These are phyloP conservation scores for Drosophila biarmipes DNA, from an alignment of 1,140 invertebrate species.

Conservation along the genomic window DNA sequence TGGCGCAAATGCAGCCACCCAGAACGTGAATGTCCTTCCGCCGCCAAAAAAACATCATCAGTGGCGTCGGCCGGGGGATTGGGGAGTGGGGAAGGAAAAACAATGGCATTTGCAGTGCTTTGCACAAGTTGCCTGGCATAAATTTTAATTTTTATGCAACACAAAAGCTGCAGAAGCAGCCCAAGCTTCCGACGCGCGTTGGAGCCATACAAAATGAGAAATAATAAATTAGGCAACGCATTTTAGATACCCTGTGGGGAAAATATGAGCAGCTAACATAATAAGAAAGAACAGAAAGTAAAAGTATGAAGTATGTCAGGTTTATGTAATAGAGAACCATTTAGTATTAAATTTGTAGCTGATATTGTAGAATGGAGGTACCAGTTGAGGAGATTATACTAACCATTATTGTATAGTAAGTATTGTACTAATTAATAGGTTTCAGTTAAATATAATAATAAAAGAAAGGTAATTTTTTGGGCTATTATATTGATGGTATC, in stretches of 20 bases:
- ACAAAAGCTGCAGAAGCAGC: slow-evolving; percentile 70
- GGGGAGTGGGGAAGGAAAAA: slow-evolving; percentile 35
- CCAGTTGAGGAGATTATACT: too few species aligned
- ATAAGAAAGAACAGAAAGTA: too few species aligned
- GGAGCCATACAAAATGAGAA: slow-evolving; percentile 21
- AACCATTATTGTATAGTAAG: too few species aligned
- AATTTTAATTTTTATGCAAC: slow-evolving; percentile 81
- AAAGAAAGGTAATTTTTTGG: not conserved
- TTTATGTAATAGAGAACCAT: too few species aligned
- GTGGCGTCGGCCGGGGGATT: not conserved
- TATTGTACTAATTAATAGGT: not conserved
- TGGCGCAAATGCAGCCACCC: slow-evolving; percentile 40
- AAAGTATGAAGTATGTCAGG: too few species aligned
- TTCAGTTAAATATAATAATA: not conserved
- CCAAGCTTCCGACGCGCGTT: slow-evolving; percentile 47
- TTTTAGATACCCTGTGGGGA: too few species aligned
- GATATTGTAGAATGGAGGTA: too few species aligned
- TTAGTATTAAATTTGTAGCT: too few species aligned
- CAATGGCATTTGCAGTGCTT: slow-evolving; percentile 78
- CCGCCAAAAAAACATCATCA: slow-evolving; percentile 46
- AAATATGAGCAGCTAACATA: too few species aligned
- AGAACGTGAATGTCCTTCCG: slow-evolving; percentile 59
- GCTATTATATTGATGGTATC: too few species aligned
- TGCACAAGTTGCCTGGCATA: slow-evolving; percentile 77
- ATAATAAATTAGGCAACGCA: slow-evolving; percentile 6